A percentile compares a stretch with the other conserved stretches of the same genome.
Evolutionary conservation across 2,797 vertebrate species (phyloP).

Genomic region (Rhinatrema bivittatum): DNA sequence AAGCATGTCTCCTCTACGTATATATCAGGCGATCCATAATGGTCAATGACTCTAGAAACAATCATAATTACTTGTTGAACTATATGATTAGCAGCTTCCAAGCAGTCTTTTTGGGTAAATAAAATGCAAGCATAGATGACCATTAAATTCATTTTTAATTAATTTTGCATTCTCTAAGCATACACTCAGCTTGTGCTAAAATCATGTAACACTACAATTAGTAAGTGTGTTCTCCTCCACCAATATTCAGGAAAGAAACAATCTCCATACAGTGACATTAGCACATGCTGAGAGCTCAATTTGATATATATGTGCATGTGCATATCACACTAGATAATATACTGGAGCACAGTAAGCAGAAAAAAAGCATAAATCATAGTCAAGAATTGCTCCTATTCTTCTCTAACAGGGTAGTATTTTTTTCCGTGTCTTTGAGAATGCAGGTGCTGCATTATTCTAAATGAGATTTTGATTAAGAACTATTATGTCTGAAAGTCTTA

Average conservation of each 20-base stretch:
- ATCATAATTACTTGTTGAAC: slow-evolving; percentile 34
- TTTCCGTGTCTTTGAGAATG: slow-evolving; percentile 22
- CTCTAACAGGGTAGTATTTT: slow-evolving; percentile 27
- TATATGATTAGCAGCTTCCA: slow-evolving; percentile 34
- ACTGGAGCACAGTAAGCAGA: slow-evolving; percentile 27
- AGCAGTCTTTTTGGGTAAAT: slow-evolving; percentile 26
- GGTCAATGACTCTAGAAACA: slow-evolving; percentile 23
- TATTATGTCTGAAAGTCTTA: slow-evolving; percentile 35
- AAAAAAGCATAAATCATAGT: slow-evolving; percentile 66
- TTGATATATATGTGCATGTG: slow-evolving; percentile 40
- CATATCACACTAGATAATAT: slow-evolving; percentile 56
- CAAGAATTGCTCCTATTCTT: slow-evolving; percentile 38
- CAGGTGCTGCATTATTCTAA: slow-evolving; percentile 28
- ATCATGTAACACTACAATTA: slow-evolving; percentile 2
- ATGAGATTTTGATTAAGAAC: slow-evolving; percentile 52
- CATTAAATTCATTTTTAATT: slow-evolving; percentile 35
- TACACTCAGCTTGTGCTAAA: slow-evolving; percentile 10
- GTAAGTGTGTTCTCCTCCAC: slow-evolving; percentile 1
- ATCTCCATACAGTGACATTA: slow-evolving; percentile 13
- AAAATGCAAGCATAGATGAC: slow-evolving; percentile 30
- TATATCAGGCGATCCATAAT: slow-evolving; percentile 25
- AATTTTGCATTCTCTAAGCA: slow-evolving; percentile 17
- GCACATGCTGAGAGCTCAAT: slow-evolving; percentile 24
- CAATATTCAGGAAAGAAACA: slow-evolving; percentile 17
- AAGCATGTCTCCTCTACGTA: background rate